Percentiles rank a stretch among this genome's conserved stretches.
Conservation (phyloP, 2,888 invertebrate genomes). For the Pogonocherus hispidulus region DNA sequence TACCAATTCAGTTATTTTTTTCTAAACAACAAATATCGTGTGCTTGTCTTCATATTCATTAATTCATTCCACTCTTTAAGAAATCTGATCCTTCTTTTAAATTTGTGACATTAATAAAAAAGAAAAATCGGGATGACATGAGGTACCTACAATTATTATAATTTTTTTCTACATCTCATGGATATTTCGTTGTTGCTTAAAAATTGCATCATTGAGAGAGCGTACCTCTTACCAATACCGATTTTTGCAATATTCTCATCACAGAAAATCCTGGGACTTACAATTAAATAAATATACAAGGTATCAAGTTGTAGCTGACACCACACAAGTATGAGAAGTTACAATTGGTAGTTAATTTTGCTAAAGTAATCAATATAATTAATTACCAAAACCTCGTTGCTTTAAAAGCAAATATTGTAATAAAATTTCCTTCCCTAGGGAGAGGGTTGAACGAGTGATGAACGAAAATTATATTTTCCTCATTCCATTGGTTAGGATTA, state of each 20-base stretch:
- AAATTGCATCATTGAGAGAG: background rate
- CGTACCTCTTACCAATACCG: background rate
- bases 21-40: background rate
- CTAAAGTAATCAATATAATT: background rate
- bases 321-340: slow-evolving; percentile 3
- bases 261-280: slow-evolving; percentile 9
- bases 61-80: background rate
- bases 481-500: too few relatives aligned
- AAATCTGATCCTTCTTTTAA: background rate
- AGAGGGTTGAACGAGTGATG: too few relatives aligned
- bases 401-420: too few relatives aligned
- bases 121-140: slow-evolving; percentile 2
- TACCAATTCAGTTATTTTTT: too few relatives aligned
- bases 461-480: too few relatives aligned
- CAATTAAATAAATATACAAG: slow-evolving; percentile 1
- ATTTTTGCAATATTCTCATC: background rate
- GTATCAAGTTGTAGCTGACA: background rate
- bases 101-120: background rate
- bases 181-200: background rate
- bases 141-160: background rate
- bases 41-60: background rate
- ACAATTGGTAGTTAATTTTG: background rate
- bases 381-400: too few relatives aligned
- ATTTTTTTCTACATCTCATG: background rate
- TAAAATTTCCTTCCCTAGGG: too few relatives aligned